Evolutionary conservation across 2,888 invertebrate genomes (phyloP), one percentile per base, ranked within the genome.

Genomic region (Dryobota labecula): DNA sequence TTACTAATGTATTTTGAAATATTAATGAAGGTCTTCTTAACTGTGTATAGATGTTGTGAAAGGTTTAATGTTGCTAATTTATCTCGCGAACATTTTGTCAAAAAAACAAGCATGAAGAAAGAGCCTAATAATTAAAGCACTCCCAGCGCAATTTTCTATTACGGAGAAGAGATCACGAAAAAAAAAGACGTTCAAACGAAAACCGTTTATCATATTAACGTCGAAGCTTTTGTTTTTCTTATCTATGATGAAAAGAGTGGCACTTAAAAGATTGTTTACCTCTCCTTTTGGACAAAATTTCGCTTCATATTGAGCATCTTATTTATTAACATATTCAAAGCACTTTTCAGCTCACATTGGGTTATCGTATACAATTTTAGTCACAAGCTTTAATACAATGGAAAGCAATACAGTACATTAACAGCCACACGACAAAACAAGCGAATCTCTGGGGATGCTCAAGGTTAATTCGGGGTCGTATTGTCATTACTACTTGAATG

Each of bases 401-500:
- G 92, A 94, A 94, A 94, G 92, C 94, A 95, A 93, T 90, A 91
- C 90, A 87, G 87, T 82, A 84, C 81, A 85, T 74, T 86, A 85
- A 88, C 84, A 89, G 82, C 87, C 80, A 90, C 87, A 92, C 86
- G 86, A 89, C 88, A 88, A 85, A 86, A 86, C 76, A 94, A 94
- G 94, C 94, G 80, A 88, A 87, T 87, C 82, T 86, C 80, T 87
- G 79, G 80, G 90, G 89, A 90, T 89, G 90, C 92, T 80, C 57
- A 84, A 87, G 89, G 88, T 90, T 89, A 89, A 83, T 75, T 78
- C 84, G 85, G 89, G 90, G 84, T 82, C 81, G 85, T 85, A 90
- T 90, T 90, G 88, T 90, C 88, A 92, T 92, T 92, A 91, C 90
- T 89, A 92, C 92, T 93, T 92, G 92, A 93, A 93, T 84, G 73